Base-by-base conservation (phyloP, 2,113 vertebrate genomes). In the Lipophrys pholis region DNA sequence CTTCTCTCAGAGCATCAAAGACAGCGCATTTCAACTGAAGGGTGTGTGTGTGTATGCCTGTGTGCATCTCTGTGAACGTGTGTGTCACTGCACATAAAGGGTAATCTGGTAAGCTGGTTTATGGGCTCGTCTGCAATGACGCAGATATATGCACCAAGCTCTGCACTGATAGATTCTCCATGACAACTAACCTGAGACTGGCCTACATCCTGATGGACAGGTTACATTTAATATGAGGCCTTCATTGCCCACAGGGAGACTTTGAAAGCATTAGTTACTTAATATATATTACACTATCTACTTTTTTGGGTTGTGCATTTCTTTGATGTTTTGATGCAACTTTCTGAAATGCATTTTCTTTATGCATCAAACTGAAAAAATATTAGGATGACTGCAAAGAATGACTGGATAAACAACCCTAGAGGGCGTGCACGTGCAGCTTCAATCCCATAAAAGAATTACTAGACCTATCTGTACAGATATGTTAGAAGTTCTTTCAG, bases 21-120 rank as follows among this genome's bases (percentile, higher is more conserved):
- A 30, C 21, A 4, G 2, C 21, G 21, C 21, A 30, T 30, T 30
- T 30, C 21, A 2, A 30, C 21, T 30, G 21, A 30, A 30, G 21
- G 21, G 21, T 30, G 21, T 30, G 21, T 30, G 21, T 30, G 21
- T 30, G 21, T 30, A 11, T 39, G 16, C 8, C 11, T 39, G 54
- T 61, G 62, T 76, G 52, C 21, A 30, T 79, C 49, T 74, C 68
- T 66, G 63, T 79, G 68, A 61, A 66, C 21, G 54, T 81, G 78
- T 83, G 88, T 85, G 68, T 79, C 65, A 69, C 55, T 68, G 61
- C 79, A 81, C 59, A 81, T 83, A 76, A 56, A 77, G 79, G 85
- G 75, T 94, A 93, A 93, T 93, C 92, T 91, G 82, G 81, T 94
- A 94, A 94, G 79, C 90, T 90, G 80, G 87, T 92, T 93, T 90